Evolutionary conservation across 2,888 invertebrate species (phyloP).

Genomic region (Conistra vaccinii): DNA sequence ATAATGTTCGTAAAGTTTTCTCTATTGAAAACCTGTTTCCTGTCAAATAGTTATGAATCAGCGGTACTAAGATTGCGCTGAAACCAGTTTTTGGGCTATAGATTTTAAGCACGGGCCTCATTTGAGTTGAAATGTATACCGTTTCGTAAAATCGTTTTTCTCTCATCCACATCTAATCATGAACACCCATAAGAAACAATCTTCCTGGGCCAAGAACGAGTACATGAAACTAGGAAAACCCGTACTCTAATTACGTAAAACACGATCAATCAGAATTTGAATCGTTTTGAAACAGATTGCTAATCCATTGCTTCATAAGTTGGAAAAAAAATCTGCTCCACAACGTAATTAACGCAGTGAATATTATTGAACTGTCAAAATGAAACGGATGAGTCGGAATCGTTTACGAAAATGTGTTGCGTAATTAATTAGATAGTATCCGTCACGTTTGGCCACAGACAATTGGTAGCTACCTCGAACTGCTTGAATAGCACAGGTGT

Average conservation of each 20-base stretch:
- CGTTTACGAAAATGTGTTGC: too few species aligned
- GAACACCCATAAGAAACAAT: background rate
- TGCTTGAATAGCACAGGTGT: background rate
- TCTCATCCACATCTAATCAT: background rate
- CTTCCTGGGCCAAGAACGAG: background rate
- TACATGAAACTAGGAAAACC: background rate
- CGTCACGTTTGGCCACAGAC: background rate
- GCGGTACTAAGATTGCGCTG: slow-evolving; percentile 67
- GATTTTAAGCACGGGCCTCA: slow-evolving; percentile 72
- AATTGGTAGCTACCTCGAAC: background rate
- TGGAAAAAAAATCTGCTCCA: too few species aligned
- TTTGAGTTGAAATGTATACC: slow-evolving; percentile 65
- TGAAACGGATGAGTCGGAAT: too few species aligned
- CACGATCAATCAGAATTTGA: too few species aligned
- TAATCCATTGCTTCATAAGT: too few species aligned
- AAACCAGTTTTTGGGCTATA: slow-evolving; percentile 81
- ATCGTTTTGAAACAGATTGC: too few species aligned
- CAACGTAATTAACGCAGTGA: too few species aligned
- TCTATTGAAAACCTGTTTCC: slow-evolving; percentile 69
- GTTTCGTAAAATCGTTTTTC: slow-evolving; percentile 36
- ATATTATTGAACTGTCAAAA: too few species aligned
- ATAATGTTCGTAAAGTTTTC: slow-evolving; percentile 62
- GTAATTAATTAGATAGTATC: too few species aligned
- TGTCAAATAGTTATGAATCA: slow-evolving; percentile 73
- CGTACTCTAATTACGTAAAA: too few species aligned